A percentile compares a stretch with the other conserved stretches of the same genome.
Conservation (phyloP, 2,113 vertebrate genomes). For the Gavialis gangeticus region DNA sequence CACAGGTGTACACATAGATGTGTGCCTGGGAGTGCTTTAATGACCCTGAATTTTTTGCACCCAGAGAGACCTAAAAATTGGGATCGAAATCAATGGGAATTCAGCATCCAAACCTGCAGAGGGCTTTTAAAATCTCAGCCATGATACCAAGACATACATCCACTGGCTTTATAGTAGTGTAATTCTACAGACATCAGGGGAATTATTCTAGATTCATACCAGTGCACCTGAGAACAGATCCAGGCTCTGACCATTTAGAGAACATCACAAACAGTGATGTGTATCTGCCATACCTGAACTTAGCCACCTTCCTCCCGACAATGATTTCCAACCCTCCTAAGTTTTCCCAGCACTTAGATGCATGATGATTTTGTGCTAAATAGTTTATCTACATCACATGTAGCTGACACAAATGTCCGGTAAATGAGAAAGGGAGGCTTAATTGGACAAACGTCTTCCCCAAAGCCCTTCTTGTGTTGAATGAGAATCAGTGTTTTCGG, state of each 20-base stretch:
- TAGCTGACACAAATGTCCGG: neutral
- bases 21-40: too few relatives aligned
- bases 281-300: neutral
- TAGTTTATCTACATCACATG: constrained; percentile 9
- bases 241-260: neutral
- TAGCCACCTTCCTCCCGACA: neutral
- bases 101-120: neutral
- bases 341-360: neutral
- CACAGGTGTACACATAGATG: too few relatives aligned
- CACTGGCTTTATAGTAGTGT: neutral
- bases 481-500: fast-evolving
- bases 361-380: neutral
- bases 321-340: constrained; percentile 33
- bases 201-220: neutral
- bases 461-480: neutral
- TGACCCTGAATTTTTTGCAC: neutral
- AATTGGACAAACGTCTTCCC: fast-evolving
- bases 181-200: fast-evolving
- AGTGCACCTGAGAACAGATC: neutral
- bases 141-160: fast-evolving
- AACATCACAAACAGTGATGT: neutral
- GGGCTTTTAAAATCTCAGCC: neutral
- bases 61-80: fast-evolving
- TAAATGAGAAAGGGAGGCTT: neutral
- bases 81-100: neutral